phyloP scores from a whole-genome alignment of 2,888 invertebrate species.

The Melieria crassipennis region DNA sequence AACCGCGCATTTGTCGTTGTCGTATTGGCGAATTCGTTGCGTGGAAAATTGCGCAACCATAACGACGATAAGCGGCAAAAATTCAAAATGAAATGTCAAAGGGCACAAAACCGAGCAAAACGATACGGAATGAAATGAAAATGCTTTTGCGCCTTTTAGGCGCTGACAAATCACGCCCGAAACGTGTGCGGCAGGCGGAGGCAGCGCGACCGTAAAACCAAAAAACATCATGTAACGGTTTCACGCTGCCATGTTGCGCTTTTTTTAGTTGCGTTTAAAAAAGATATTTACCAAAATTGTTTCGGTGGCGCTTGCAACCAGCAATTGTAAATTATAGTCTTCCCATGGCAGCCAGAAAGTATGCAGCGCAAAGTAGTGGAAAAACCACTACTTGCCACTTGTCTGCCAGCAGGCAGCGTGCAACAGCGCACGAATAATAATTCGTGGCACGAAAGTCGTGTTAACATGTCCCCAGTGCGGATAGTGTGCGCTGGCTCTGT shows the following conservation, averaged over 20 bases:
- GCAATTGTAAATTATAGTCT: constrained; percentile 46
- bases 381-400: constrained; percentile 15
- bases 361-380: constrained; percentile 42
- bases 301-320: constrained; percentile 27
- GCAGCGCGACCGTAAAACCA: background rate
- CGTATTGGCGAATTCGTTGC: constrained; percentile 38
- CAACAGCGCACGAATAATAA: constrained; percentile 56
- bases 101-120: constrained; percentile 3
- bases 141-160: constrained; percentile 49
- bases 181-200: background rate
- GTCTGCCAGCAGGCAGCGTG: constrained; percentile 7
- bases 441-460: constrained; percentile 63
- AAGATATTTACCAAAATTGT: no score
- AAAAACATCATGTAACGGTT: background rate
- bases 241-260: constrained; percentile 19
- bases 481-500: constrained; percentile 38
- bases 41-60: constrained; percentile 27
- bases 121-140: constrained; percentile 6
- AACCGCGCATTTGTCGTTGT: no score
- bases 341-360: constrained; percentile 48
- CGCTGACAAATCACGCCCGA: constrained; percentile 54
- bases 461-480: constrained; percentile 63
- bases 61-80: constrained; percentile 15
- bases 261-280: constrained; percentile 10
- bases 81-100: no score